A percentile compares a stretch with the other conserved stretches of the same genome.
These are phyloP conservation scores for Macrophya alboannulata DNA, from an alignment of 2,888 invertebrate genomes.

Conservation along the genomic window DNA sequence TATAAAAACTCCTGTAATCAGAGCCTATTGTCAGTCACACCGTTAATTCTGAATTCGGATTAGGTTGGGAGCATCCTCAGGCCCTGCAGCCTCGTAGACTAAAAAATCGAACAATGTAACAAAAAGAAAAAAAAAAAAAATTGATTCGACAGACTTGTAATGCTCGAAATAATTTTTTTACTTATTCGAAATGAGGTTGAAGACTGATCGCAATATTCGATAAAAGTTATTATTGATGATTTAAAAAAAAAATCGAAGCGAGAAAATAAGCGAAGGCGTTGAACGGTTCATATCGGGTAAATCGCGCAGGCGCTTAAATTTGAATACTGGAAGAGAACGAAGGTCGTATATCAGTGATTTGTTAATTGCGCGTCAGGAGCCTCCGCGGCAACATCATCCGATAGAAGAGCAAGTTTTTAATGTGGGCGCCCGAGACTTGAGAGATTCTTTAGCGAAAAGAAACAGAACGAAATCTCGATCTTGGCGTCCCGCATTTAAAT, in stretches of 20 bases:
- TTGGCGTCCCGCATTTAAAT: neutral
- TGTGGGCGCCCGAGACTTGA: neutral
- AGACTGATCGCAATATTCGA: too few relatives aligned
- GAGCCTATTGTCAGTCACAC: neutral
- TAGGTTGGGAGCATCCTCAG: too few relatives aligned
- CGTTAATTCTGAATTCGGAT: neutral
- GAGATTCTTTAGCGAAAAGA: neutral
- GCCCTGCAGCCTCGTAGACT: too few relatives aligned
- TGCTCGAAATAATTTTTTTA: neutral
- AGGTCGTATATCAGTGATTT: conserved; percentile 45
- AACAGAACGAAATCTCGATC: neutral
- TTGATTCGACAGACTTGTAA: too few relatives aligned
- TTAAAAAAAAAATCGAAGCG: neutral
- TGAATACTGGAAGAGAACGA: conserved; percentile 42
- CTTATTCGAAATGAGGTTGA: neutral
- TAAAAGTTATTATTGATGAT: neutral
- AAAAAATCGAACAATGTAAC: neutral
- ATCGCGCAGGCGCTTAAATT: conserved; percentile 38
- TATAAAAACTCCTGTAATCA: neutral
- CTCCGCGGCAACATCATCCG: neutral
- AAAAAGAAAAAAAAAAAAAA: neutral
- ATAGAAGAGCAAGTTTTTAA: conserved; percentile 25
- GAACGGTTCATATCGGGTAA: neutral
- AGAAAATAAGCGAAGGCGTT: neutral
- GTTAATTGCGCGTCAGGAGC: conserved; percentile 43